Percentiles rank a stretch among this genome's conserved stretches.
Conservation (phyloP, 2,888 invertebrate species). For the Agrenia bidenticulata region DNA sequence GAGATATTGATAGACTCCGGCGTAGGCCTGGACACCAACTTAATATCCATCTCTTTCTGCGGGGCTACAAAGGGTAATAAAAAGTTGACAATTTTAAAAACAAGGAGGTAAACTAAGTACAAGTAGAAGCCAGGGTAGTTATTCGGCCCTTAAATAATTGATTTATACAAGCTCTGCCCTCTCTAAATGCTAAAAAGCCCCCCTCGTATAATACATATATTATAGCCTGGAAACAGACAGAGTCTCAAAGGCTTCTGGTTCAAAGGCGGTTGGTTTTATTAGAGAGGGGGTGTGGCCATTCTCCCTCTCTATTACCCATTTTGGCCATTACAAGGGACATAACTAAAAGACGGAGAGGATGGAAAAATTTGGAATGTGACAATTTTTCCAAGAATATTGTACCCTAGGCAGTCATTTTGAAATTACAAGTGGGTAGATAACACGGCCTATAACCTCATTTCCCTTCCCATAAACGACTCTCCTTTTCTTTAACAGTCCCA, state of each 20-base stretch:
- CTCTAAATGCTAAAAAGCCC: too few relatives aligned
- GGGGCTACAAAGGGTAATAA: conserved; percentile 29
- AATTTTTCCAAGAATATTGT: conserved; percentile 18
- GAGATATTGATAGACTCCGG: conserved; percentile 44
- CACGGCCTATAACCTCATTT: conserved; percentile 9
- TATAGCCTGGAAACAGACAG: too few relatives aligned
- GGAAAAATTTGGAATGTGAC: conserved; percentile 18
- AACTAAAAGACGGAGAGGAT: conserved; percentile 1
- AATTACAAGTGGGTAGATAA: conserved; percentile 17
- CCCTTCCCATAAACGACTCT: conserved; percentile 2
- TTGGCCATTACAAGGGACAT: conserved; percentile 18
- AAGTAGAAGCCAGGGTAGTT: too few relatives aligned
- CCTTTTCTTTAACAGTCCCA: too few relatives aligned
- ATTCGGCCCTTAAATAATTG: too few relatives aligned
- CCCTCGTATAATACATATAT: too few relatives aligned
- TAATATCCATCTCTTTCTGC: conserved; percentile 36
- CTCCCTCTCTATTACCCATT: conserved; percentile 11
- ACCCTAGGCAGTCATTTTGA: conserved; percentile 15
- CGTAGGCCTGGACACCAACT: conserved; percentile 28
- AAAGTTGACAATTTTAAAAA: too few relatives aligned
- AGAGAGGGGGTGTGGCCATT: neutral
- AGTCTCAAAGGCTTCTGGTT: too few relatives aligned
- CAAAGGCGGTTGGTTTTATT: too few relatives aligned
- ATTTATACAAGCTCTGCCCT: too few relatives aligned
- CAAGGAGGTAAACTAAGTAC: too few relatives aligned